A percentile compares a stretch with the other conserved stretches of the same genome.
Conservation (phyloP, 2,888 invertebrate species). For the Venustoraphidia nigricollis region DNA sequence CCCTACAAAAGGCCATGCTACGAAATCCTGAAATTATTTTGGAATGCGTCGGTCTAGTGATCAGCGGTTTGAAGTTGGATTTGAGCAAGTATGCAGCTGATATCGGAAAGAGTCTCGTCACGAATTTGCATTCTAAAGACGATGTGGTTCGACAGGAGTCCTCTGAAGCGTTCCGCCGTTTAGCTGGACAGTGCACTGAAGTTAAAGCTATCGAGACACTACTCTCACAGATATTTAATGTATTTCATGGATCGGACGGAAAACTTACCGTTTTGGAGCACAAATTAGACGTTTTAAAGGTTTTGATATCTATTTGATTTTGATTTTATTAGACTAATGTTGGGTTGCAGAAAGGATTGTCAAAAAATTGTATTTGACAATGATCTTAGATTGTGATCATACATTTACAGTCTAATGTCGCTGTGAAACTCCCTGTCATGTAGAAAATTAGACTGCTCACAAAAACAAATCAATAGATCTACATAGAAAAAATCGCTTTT, state of each 20-base stretch:
- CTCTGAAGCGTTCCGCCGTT: conserved; percentile 48
- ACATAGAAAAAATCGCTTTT: no score
- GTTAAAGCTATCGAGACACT: conserved; percentile 48
- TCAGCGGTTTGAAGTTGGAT: conserved; percentile 55
- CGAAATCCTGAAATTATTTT: conserved; percentile 87
- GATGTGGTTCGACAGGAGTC: conserved; percentile 61
- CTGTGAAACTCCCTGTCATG: no score
- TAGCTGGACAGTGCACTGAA: conserved; percentile 58
- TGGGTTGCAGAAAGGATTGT: no score
- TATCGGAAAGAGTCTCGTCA: conserved; percentile 64
- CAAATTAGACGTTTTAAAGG: conserved; percentile 71
- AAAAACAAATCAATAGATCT: no score
- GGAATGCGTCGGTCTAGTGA: conserved; percentile 60
- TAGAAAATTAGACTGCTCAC: no score
- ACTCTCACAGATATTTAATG: conserved; percentile 54
- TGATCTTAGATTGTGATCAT: no score
- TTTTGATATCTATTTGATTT: conserved; percentile 17
- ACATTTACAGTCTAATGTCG: no score
- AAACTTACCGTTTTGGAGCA: conserved; percentile 80
- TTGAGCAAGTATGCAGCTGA: conserved; percentile 63
- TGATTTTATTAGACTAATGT: no score
- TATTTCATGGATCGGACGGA: conserved; percentile 78
- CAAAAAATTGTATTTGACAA: no score
- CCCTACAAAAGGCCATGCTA: conserved; percentile 80
- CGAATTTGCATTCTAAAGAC: conserved; percentile 75